phyloP scores from a whole-genome alignment of 2,888 invertebrate species.

The Oxytorus armatus region DNA sequence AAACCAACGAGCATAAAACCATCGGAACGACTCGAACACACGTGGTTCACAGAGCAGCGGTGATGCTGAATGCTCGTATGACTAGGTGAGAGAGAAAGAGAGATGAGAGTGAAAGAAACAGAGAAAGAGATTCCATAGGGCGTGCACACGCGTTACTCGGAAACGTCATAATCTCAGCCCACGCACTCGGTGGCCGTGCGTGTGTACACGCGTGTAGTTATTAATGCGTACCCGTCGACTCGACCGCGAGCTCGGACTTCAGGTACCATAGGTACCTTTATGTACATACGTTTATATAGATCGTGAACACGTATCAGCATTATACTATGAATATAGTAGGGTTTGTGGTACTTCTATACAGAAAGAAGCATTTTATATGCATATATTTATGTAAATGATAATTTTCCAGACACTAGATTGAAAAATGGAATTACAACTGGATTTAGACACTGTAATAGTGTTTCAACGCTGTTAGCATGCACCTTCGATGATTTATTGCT shows the following conservation, averaged over 20 bases:
- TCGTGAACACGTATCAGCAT: not conserved
- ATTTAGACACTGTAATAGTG: constrained; percentile 26
- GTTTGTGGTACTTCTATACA: not conserved
- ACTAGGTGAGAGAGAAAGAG: constrained; percentile 20
- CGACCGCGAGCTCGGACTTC: constrained; percentile 15
- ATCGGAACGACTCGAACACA: constrained; percentile 62
- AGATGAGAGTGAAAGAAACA: constrained; percentile 1
- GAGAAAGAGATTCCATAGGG: constrained; percentile 49
- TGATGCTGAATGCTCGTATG: constrained; percentile 28
- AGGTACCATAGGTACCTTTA: not conserved
- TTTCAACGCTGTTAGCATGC: constrained; percentile 10
- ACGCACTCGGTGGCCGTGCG: constrained; percentile 55
- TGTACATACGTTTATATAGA: constrained; percentile 8
- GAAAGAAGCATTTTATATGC: not conserved
- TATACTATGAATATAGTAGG: not conserved
- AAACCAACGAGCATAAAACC: constrained; percentile 57
- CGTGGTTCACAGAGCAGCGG: constrained; percentile 61
- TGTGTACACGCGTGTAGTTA: constrained; percentile 51
- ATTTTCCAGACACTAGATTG: constrained; percentile 18
- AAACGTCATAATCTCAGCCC: constrained; percentile 79
- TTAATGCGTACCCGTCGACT: constrained; percentile 53
- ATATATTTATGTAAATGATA: constrained; percentile 25
- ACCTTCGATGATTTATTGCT: constrained; percentile 20
- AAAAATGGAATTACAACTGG: constrained; percentile 32
- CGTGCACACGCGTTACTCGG: constrained; percentile 75